These are phyloP conservation scores for Sus cebifrons DNA, from an alignment of 2,797 vertebrate genomes.

Conservation along the genomic window DNA sequence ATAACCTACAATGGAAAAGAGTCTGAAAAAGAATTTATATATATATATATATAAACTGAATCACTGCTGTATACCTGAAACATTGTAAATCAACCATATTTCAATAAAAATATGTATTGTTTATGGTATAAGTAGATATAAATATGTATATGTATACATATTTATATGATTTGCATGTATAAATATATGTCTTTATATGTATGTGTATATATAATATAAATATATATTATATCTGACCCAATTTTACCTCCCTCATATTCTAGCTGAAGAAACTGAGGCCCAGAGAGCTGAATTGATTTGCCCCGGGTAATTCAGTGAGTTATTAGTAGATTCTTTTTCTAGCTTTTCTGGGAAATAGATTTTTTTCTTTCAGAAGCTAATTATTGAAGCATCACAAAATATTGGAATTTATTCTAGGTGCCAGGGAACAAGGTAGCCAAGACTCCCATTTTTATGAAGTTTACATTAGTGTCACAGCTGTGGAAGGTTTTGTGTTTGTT, in stretches of 20 bases:
- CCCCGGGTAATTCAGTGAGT: background rate
- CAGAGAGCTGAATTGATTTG: background rate
- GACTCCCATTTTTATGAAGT: background rate
- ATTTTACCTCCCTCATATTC: background rate
- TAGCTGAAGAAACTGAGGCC: background rate
- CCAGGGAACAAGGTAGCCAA: background rate
- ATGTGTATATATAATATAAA: too few species aligned
- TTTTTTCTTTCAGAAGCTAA: background rate
- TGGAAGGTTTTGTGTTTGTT: background rate
- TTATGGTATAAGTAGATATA: too few species aligned
- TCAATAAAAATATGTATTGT: background rate
- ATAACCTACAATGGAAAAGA: background rate
- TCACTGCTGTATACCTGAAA: background rate
- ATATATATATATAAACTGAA: background rate
- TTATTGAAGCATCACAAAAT: background rate
- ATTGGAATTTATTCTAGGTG: background rate
- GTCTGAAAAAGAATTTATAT: background rate
- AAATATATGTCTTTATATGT: too few species aligned
- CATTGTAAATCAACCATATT: background rate
- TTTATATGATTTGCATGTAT: too few species aligned
- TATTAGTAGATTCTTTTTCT: background rate
- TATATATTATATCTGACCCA: background rate
- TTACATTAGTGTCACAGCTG: background rate
- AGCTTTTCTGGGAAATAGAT: background rate
- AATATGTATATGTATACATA: too few species aligned